Percentiles rank a stretch among this genome's conserved stretches.
Evolutionary conservation across 2,113 vertebrate genomes (phyloP).

Genomic region (Nycticryphes semicollaris): DNA sequence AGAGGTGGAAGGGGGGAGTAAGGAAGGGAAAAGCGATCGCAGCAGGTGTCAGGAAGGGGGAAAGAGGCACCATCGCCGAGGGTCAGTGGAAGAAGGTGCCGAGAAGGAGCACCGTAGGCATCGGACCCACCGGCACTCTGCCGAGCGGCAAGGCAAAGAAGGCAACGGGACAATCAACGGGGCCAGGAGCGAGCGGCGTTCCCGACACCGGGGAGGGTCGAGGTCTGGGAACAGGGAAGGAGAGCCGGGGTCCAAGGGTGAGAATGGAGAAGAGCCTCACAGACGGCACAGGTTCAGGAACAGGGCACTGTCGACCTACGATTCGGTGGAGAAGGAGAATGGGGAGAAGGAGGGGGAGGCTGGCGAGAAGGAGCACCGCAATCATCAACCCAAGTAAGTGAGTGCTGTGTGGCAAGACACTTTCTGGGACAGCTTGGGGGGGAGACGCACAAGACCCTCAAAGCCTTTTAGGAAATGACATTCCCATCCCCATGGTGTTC

Average conservation of each 20-base stretch:
- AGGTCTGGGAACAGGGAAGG: conserved; percentile 74
- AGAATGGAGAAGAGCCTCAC: conserved; percentile 76
- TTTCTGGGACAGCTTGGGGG: rapidly evolving
- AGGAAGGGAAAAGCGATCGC: conserved; percentile 79
- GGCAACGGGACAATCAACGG: conserved; percentile 77
- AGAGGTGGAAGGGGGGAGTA: conserved; percentile 76
- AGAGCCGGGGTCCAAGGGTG: conserved; percentile 60
- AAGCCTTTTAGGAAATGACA: background rate
- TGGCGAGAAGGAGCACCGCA: conserved; percentile 56
- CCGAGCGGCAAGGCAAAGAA: conserved; percentile 77
- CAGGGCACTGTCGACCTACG: conserved; percentile 68
- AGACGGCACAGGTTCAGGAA: conserved; percentile 79
- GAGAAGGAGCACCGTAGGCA: conserved; percentile 83
- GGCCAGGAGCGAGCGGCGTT: conserved; percentile 71
- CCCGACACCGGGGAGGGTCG: conserved; percentile 80
- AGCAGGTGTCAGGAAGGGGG: conserved; percentile 80
- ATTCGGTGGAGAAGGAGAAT: conserved; percentile 77
- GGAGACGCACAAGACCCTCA: rapidly evolving
- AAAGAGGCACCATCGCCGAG: conserved; percentile 83
- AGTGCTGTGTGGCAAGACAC: rapidly evolving
- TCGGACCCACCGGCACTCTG: conserved; percentile 79
- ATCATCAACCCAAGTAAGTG: conserved; percentile 82
- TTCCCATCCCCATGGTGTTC: rapidly evolving
- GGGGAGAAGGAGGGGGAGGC: conserved; percentile 71
- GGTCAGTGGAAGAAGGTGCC: conserved; percentile 79